Base-by-base conservation (phyloP, 2,113 vertebrate genomes). In the Diadophis punctatus region DNA sequence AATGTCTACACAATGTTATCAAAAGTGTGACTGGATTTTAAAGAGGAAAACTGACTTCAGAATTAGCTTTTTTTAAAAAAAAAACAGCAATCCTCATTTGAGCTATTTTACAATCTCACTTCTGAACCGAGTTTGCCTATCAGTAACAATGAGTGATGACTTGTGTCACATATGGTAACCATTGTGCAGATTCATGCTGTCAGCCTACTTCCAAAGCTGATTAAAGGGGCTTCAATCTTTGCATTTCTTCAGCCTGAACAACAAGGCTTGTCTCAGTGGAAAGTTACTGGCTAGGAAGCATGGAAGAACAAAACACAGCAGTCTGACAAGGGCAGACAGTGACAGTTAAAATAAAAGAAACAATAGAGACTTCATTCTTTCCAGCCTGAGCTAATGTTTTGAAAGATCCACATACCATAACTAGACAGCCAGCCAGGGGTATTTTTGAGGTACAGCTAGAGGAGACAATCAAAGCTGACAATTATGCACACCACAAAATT, bases 291-390 rank as follows among this genome's bases (percentile, higher is more conserved):
- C 16, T 30, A 55, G 49, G 63, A 53, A 48, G 63, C 55, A 63
- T 86, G 53, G 86, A 74, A 92, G 86, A 92, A 92, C 34, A 88
- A 92, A 92, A 74, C 58, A 88, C 25, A 30, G 60, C 49, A 43
- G 25, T 53, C 49, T 86, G 80, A 86, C 55, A 86, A 63, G 80
- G 92, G 43, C 88, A 93, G 53, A 49, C 74, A 90, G 30, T 86
- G 88, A 92, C 88, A 58, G 88, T 63, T 86, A 86, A 86, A 86
- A 63, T 63, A 60, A 86, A 90, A 46, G 55, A 86, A 86, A 93
- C 74, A 86, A 90, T 43, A 60, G 80, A 86, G n/a, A 51, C 30
- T 86, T 93, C 74, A 86, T 63, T 93, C n/a, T 90, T 93, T 90
- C 85, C 55, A 60, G 88, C 43, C 30, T 90, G 88, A 90, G 68